Percentiles rank a stretch among this genome's conserved stretches.
These are phyloP conservation scores for Dynastes hyllus DNA, from an alignment of 2,888 invertebrate species.

Conservation along the genomic window DNA sequence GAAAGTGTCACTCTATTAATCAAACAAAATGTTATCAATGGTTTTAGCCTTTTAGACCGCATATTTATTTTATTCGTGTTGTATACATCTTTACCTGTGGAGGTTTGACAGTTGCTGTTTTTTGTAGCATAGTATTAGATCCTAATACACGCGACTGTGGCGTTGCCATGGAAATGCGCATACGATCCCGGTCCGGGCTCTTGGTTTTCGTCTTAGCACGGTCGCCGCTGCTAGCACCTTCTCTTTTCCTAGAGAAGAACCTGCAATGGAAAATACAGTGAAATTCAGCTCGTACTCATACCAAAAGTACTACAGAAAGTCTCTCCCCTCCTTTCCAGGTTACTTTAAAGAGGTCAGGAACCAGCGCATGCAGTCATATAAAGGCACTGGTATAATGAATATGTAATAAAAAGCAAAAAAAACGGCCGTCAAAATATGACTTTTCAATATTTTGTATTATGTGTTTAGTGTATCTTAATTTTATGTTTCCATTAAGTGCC, in stretches of 20 bases:
- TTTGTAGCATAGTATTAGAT: conserved; percentile 69
- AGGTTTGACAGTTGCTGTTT: conserved; percentile 72
- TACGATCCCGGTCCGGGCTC: conserved; percentile 78
- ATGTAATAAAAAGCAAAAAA: not conserved
- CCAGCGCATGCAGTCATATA: conserved; percentile 10
- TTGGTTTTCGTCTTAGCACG: conserved; percentile 79
- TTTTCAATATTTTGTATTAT: not conserved
- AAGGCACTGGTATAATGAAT: not conserved
- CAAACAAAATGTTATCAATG: no score
- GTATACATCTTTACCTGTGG: conserved; percentile 71
- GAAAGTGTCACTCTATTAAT: no score
- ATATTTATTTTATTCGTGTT: no score
- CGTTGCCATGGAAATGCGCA: conserved; percentile 57
- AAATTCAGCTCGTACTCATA: conserved; percentile 22
- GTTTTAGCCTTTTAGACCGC: no score
- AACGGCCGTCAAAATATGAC: not conserved
- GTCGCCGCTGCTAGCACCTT: conserved; percentile 79
- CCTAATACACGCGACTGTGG: conserved; percentile 68
- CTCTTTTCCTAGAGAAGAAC: conserved; percentile 89
- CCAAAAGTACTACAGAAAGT: not conserved
- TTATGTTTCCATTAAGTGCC: not conserved
- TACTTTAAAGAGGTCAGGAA: not conserved
- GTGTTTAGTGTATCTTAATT: not conserved
- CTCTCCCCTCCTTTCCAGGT: no score
- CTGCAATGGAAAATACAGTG: conserved; percentile 68